phyloP scores from a whole-genome alignment of 2,888 invertebrate genomes.

The Spicauda simplicius region DNA sequence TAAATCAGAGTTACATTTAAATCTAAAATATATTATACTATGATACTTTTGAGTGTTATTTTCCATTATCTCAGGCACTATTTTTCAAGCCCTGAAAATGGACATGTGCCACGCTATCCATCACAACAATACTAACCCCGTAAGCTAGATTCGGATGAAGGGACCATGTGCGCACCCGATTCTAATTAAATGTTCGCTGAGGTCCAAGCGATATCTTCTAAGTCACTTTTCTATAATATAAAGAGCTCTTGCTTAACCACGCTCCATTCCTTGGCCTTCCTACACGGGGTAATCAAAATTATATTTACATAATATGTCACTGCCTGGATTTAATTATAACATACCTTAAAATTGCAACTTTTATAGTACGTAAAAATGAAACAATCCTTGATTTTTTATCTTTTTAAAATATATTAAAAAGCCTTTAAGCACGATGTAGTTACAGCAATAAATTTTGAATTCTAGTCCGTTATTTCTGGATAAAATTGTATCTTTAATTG shows the following conservation, averaged over 20 bases:
- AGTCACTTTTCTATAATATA: slow-evolving; percentile 19
- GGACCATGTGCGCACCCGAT: slow-evolving; percentile 10
- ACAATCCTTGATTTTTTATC: too few species aligned
- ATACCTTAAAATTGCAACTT: too few species aligned
- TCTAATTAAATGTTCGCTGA: neutral
- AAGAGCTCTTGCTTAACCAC: slow-evolving; percentile 7
- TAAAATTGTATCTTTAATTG: too few species aligned
- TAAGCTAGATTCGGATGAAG: neutral
- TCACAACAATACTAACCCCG: neutral
- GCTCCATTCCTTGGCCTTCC: neutral
- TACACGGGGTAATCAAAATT: neutral
- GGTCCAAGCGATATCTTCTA: slow-evolving; percentile 7
- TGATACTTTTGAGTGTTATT: neutral
- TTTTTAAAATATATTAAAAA: too few species aligned
- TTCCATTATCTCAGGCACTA: neutral
- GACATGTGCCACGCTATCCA: neutral
- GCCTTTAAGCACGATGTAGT: too few species aligned
- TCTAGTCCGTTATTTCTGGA: too few species aligned
- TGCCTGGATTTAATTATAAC: too few species aligned
- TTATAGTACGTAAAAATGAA: too few species aligned
- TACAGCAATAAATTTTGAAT: too few species aligned
- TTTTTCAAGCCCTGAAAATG: neutral
- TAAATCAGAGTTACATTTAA: neutral
- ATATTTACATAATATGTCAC: too few species aligned
- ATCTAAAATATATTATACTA: neutral